These are phyloP conservation scores for Rhadinocentrus ornatus DNA, from an alignment of 2,797 vertebrate species.

Conservation along the genomic window DNA sequence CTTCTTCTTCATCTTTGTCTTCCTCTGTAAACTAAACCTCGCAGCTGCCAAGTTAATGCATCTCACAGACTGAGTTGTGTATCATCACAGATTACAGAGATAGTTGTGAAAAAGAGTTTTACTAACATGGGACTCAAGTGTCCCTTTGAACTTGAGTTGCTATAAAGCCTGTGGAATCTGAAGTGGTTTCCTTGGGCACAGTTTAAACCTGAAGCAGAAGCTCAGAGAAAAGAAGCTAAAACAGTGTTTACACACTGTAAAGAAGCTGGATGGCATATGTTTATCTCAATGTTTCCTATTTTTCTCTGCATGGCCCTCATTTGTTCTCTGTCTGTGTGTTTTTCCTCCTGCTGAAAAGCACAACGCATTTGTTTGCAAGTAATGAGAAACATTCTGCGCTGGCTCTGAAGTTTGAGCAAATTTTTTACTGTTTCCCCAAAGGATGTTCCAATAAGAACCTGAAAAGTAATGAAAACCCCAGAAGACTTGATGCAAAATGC, in stretches of 20 bases:
- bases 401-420: conserved; percentile 52
- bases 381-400: conserved; percentile 58
- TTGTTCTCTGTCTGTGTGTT: conserved; percentile 57
- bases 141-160: conserved; percentile 61
- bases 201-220: conserved; percentile 37
- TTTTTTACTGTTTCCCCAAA: conserved; percentile 55
- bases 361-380: conserved; percentile 50
- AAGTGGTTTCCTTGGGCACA: conserved; percentile 44
- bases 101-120: conserved; percentile 37
- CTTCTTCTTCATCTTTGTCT: conserved; percentile 49
- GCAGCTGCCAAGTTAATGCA: conserved; percentile 39
- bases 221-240: conserved; percentile 21
- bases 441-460: conserved; percentile 60
- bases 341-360: conserved; percentile 64
- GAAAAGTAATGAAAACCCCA: conserved; percentile 55
- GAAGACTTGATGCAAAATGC: conserved; percentile 35
- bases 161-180: conserved; percentile 51
- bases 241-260: conserved; percentile 46
- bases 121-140: conserved; percentile 51
- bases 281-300: conserved; percentile 57
- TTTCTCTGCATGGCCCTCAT: conserved; percentile 63
- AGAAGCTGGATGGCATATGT: conserved; percentile 50
- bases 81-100: conserved; percentile 57
- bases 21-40: conserved; percentile 56
- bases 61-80: conserved; percentile 40